Base-by-base conservation (phyloP, 2,113 vertebrate species). In the Reinhardtius hippoglossoides region DNA sequence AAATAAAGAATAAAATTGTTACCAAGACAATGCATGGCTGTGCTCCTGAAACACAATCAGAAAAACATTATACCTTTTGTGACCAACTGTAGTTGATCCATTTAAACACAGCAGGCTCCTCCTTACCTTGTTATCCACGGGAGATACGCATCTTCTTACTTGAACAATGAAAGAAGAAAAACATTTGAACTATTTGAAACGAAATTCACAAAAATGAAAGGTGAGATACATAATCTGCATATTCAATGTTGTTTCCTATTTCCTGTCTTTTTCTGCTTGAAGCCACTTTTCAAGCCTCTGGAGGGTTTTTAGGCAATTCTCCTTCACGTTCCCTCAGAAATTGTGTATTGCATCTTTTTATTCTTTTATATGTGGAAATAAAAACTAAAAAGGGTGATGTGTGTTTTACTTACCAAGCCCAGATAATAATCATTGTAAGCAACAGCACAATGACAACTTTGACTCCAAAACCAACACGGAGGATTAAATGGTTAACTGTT, bases 371-470 rank as follows among this genome's bases (percentile, higher is more conserved):
- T 37, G 9, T 9, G 9, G 18, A 52, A 52, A 52, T 52, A 0
- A 3, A 16, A 46, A 46, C 8, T 37, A 37, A 2, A 31, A 46
- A 57, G 14, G 7, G 2, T 24, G 26, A 14, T 66, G 27, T 15
- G 1, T 18, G 1, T 46, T 35, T 58, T 4, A 72, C 89, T 82
- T 24, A 89, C 87, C 87, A 62, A 42, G 8, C 21, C 75, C 76
- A 84, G 62, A 82, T 73, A 24, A 86, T 18, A 26, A 78, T 14
- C 24, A 81, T 13, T 9, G 76, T 8, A 26, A 86, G 70, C 1
- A 82, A 18, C 18, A 89, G 10, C 15, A 76, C 3, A 35, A 86
- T 9, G 16, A 74, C 1, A 1, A 56, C 31, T 66, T 68, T 82
- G 5, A 84, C 1, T 62, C 52, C 83, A 74, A 37, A 37, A 37